Conservation (phyloP, 2,797 vertebrate species). For the Pseudochirops cupreus region DNA sequence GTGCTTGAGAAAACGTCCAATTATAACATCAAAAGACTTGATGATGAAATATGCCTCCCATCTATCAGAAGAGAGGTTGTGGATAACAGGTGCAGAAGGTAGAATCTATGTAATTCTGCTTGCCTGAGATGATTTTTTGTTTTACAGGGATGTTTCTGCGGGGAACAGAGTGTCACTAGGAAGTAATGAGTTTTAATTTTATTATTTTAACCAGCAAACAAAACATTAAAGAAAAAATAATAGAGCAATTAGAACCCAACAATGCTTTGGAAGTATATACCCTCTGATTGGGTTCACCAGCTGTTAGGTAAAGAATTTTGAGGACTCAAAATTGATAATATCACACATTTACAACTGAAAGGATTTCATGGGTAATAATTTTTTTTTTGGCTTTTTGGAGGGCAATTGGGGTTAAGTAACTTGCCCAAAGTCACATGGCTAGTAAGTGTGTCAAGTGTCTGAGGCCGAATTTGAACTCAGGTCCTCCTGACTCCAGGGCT, state of each 20-base stretch:
- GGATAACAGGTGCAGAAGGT: neutral
- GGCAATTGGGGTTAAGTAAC: no score
- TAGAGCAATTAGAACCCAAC: slow-evolving; percentile 31
- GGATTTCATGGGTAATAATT: neutral
- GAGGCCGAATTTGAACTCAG: no score
- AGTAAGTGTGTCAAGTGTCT: no score
- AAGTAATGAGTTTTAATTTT: neutral
- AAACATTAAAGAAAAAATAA: neutral
- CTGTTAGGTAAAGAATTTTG: neutral
- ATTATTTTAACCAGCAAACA: neutral
- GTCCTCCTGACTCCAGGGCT: no score
- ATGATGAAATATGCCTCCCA: neutral
- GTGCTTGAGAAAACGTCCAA: neutral
- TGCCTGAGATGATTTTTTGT: neutral
- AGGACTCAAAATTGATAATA: neutral
- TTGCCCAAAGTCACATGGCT: no score
- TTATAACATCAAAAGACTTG: neutral
- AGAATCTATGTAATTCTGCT: neutral
- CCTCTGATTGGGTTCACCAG: slow-evolving; percentile 35
- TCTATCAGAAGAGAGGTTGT: neutral
- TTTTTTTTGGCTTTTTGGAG: no score
- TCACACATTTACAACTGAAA: neutral
- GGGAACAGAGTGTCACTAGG: neutral
- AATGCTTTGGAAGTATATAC: slow-evolving; percentile 13
- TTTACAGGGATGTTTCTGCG: neutral